A percentile compares a stretch with the other conserved stretches of the same genome.
These are phyloP conservation scores for Argya squamiceps DNA, from an alignment of 2,797 vertebrate genomes.

Conservation along the genomic window DNA sequence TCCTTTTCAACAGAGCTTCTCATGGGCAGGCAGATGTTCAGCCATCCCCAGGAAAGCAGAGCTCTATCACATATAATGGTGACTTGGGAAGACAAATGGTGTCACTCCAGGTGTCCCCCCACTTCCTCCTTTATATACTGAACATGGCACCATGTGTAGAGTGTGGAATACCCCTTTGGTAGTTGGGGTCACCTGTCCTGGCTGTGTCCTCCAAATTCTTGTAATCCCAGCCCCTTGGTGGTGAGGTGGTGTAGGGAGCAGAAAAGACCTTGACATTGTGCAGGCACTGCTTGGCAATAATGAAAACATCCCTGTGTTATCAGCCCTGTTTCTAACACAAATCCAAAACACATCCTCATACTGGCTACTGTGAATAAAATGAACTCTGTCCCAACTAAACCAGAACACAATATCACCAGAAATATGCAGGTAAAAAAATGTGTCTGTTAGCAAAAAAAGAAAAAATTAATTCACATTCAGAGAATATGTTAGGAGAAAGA, in stretches of 20 bases:
- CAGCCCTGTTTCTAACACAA: background rate
- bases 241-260: background rate
- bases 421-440: background rate
- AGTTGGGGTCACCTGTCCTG: background rate
- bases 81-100: background rate
- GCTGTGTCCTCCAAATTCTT: background rate
- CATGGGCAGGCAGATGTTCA: background rate
- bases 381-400: background rate
- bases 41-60: background rate
- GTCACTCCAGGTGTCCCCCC: rapidly evolving
- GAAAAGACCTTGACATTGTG: background rate
- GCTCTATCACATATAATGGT: background rate
- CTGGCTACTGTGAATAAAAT: background rate
- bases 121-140: background rate
- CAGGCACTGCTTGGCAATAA: background rate
- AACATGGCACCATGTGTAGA: background rate
- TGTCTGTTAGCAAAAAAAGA: background rate
- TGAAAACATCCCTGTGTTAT: background rate
- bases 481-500: background rate
- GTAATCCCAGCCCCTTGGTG: rapidly evolving
- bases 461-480: background rate
- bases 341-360: background rate
- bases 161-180: background rate
- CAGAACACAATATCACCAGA: background rate
- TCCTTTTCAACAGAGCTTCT: background rate